These are phyloP conservation scores for Ephialtes manifestator DNA, from an alignment of 2,888 invertebrate species.

Conservation along the genomic window DNA sequence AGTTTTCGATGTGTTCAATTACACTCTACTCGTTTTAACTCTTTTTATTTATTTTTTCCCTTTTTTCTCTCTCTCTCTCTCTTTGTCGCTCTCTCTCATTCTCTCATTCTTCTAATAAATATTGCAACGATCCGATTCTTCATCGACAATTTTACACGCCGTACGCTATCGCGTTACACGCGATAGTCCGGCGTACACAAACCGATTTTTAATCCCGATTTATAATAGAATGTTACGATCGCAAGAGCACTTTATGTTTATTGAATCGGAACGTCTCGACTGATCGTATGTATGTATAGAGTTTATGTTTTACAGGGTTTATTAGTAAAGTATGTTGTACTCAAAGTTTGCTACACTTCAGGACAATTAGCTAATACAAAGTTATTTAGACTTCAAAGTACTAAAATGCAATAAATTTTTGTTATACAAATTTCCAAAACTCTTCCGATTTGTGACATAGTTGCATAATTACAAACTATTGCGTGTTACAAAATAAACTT, in stretches of 20 bases:
- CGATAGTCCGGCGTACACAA: slow-evolving; percentile 22
- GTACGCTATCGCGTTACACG: slow-evolving; percentile 57
- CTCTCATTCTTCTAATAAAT: slow-evolving; percentile 26
- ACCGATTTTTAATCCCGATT: slow-evolving; percentile 18
- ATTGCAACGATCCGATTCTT: slow-evolving; percentile 60
- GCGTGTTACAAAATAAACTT: background rate
- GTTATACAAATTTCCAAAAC: background rate
- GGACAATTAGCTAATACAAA: background rate
- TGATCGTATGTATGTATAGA: slow-evolving; percentile 50
- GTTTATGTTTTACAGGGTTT: slow-evolving; percentile 9
- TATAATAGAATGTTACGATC: slow-evolving; percentile 56
- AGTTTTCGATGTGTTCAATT: slow-evolving; percentile 52
- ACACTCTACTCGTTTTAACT: slow-evolving; percentile 38
- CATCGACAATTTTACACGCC: slow-evolving; percentile 30
- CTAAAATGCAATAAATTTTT: background rate
- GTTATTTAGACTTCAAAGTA: background rate
- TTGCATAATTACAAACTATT: background rate
- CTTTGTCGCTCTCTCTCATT: slow-evolving; percentile 9
- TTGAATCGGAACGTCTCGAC: slow-evolving; percentile 68
- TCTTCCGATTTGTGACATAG: background rate
- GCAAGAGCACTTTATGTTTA: slow-evolving; percentile 67
- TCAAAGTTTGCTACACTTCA: background rate
- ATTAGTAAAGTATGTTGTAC: background rate
- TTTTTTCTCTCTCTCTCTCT: too few relatives aligned
- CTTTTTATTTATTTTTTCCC: slow-evolving; percentile 25